Evolutionary conservation across 1,140 invertebrate genomes (phyloP), one percentile per base, ranked within the genome.

Genomic region (Lucilia cuprina): DNA sequence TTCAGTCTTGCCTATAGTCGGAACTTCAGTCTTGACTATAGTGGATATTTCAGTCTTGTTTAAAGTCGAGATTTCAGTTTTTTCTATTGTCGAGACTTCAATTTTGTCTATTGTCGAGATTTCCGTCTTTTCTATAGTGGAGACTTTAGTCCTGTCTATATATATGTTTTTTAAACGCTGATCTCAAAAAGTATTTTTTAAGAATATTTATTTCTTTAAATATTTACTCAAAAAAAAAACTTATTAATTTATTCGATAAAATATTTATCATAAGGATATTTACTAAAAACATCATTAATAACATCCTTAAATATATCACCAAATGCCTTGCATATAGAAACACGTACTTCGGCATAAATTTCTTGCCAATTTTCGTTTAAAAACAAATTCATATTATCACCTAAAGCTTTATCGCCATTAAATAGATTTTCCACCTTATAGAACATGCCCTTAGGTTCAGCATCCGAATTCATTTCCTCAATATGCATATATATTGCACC

Each of bases 281-380:
- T 90, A n/a, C 86, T 84, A 83, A 94, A 93, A 0, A 93, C 90
- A 17, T 92, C 91, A 83, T 92, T 92, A 0, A 93, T 91, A 30
- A 93, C 84, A 0, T 91, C 90, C 74, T 91, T 88, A 19, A 93
- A 87, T 65, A 93, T 90, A 75, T 91, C 86, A 5, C 87, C 86
- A 19, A 94, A 89, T 0, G 92, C 92, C 5, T 88, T 87, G 84
- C 93, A 91, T 83, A 93, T 90, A 0, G 93, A 90, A 1, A 85
- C 84, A 65, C 92, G 88, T 0, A 94, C 87, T 85, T 94, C 93
- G 17, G 91, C 85, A 1, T 91, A 91, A 41, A 94, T 87, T 34
- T 92, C 91, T 70, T 91, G 84, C 93, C 93, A 93, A 85, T 94
- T 94, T 55, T 94, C 93, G 87, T 94, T 94, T 12, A 94, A 85